These are phyloP conservation scores for Acinonyx jubatus DNA, from an alignment of 2,113 vertebrate species.

Conservation along the genomic window DNA sequence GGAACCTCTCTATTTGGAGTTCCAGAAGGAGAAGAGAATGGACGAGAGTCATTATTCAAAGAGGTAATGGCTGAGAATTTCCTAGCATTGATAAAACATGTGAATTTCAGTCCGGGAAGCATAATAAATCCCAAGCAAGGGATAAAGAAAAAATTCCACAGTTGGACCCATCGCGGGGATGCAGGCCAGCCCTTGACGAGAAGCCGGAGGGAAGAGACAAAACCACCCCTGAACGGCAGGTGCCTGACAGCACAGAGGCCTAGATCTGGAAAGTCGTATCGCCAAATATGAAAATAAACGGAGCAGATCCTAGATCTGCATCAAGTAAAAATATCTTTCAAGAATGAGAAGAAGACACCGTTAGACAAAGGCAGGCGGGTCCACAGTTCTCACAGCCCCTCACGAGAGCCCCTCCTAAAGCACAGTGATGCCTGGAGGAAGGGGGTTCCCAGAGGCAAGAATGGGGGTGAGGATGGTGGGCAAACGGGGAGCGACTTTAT, in stretches of 20 bases:
- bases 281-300: rapidly evolving
- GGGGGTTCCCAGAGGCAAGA: background rate
- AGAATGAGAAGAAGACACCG: background rate
- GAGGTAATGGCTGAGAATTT: background rate
- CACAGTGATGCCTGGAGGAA: background rate
- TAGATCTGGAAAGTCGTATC: background rate
- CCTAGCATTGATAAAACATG: background rate
- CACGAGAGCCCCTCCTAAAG: background rate
- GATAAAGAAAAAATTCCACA: background rate
- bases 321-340: background rate
- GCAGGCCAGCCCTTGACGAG: background rate
- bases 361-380: background rate
- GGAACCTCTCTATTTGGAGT: rapidly evolving
- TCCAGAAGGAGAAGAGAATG: background rate
- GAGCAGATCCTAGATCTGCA: background rate
- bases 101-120: background rate
- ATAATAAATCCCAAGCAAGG: background rate
- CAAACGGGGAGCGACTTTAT: background rate
- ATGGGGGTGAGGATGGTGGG: background rate
- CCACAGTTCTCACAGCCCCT: no score
- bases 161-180: background rate
- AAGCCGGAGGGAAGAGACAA: background rate
- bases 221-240: rapidly evolving
- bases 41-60: background rate
- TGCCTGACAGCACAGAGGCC: no score